Evolutionary conservation across 2,888 invertebrate species (phyloP).

Genomic region (Acanthococcus lagerstroemiae): DNA sequence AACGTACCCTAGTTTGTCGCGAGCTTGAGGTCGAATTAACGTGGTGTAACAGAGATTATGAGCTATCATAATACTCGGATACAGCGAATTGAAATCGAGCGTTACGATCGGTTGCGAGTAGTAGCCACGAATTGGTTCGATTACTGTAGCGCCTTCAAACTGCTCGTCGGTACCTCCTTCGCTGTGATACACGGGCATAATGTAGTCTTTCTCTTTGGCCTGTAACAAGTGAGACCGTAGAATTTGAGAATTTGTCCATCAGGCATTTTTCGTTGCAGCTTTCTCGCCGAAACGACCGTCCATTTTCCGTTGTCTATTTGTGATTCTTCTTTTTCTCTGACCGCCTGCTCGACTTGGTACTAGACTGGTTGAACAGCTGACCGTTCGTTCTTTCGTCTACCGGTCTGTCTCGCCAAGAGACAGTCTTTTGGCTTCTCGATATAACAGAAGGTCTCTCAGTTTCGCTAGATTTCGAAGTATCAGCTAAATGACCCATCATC

Average conservation of each 20-base stretch:
- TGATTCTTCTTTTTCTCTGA: too few species aligned
- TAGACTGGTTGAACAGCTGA: too few species aligned
- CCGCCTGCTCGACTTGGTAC: too few species aligned
- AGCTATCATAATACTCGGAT: conserved; percentile 99
- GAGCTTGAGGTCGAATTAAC: conserved; percentile 55
- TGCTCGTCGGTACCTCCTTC: conserved; percentile 78
- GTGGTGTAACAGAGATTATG: conserved; percentile 99
- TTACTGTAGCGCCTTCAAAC: conserved; percentile 98
- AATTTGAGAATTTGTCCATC: background rate
- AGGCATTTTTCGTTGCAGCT: too few species aligned
- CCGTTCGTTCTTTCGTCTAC: too few species aligned
- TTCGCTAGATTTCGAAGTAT: too few species aligned
- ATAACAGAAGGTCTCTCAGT: too few species aligned
- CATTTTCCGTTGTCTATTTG: too few species aligned
- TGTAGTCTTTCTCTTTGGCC: conserved; percentile 70
- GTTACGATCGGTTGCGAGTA: conserved; percentile 97
- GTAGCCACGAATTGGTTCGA: conserved; percentile 93
- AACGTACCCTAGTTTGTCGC: conserved; percentile 49
- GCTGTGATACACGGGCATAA: conserved; percentile 76
- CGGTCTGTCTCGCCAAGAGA: too few species aligned
- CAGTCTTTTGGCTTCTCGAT: too few species aligned
- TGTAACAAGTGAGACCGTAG: conserved; percentile 37
- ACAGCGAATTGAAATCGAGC: conserved; percentile 97
- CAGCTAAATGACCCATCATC: too few species aligned
- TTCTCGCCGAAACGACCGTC: too few species aligned